These are phyloP conservation scores for Drosophila rhopaloa DNA, from an alignment of 1,140 invertebrate genomes.

Conservation along the genomic window DNA sequence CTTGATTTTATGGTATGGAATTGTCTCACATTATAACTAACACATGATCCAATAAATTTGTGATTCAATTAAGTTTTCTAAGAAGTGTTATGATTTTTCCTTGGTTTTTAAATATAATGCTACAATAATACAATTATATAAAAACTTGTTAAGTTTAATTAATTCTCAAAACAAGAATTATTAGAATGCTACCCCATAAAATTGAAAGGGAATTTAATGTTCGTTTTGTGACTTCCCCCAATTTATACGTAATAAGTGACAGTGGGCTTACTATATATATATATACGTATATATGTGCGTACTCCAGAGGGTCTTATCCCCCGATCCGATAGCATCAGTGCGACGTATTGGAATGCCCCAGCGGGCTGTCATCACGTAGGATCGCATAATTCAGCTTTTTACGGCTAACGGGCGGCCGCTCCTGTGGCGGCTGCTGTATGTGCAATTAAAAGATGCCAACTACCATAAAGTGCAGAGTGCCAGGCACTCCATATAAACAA, in stretches of 20 bases:
- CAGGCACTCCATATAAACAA: constrained; percentile 15
- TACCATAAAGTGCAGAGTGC: constrained; percentile 59
- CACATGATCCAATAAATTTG: no score
- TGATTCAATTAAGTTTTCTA: no score
- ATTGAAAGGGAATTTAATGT: neutral
- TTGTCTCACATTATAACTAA: no score
- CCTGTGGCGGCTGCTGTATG: constrained; percentile 66
- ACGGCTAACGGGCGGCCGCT: constrained; percentile 74
- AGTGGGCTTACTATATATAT: constrained; percentile 45
- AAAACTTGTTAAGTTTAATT: no score
- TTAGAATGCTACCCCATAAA: no score
- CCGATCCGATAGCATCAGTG: constrained; percentile 56
- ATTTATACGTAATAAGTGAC: constrained; percentile 72
- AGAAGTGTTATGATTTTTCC: no score
- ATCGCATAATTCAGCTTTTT: constrained; percentile 81
- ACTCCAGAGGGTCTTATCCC: constrained; percentile 9
- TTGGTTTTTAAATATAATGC: no score
- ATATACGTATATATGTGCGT: constrained; percentile 1
- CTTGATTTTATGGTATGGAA: no score
- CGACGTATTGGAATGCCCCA: constrained; percentile 73
- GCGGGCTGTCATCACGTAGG: constrained; percentile 73
- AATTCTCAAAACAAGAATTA: no score
- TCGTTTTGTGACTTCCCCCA: neutral
- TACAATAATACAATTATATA: no score
- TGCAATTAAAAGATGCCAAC: constrained; percentile 77